Evolutionary conservation across 2,888 invertebrate species (phyloP), one percentile per base, ranked within the genome.

Genomic region (Chrysodeixis includens): DNA sequence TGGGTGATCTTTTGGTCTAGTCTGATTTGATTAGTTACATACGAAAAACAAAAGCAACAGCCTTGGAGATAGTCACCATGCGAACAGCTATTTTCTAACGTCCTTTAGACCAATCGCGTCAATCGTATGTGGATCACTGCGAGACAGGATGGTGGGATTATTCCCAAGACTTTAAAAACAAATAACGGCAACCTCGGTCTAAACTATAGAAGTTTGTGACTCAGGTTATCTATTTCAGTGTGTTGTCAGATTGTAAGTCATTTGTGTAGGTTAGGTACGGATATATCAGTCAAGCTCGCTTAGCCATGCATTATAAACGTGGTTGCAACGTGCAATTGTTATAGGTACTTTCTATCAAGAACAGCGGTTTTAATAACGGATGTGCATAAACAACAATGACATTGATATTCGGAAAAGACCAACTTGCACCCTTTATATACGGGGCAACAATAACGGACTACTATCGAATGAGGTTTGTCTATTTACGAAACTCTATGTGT

Each of bases 341-440:
- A n/a, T n/a, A n/a, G n/a, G 30, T 51, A 58, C 14, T 12, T 51
- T 52, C 35, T 62, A 56, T 58, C 51, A 58, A 51, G 49, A 57
- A 46, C 49, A 22, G 12, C 18, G 12, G 20, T 55, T 30, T 59
- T 68, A 69, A 67, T 66, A 73, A 40, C 52, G 40, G 56, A 66
- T 44, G 51, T 58, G 30, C 55, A 55, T 70, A 53, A 49, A 70
- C 62, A 70, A 46, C 64, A 75, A 70, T 79, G 79, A 68, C 76
- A 69, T 52, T 54, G 68, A 64, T 70, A 58, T 61, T 75, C 55
- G 57, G 55, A 74, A 74, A 64, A 49, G 51, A 59, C 22, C 59
- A 8, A 46, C n/a, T 46, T 56, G 56, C 3, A 6, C 26, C 6
- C 6, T 26, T 6, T 26, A 6, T 26, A 26, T 4, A 26, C 26